Evolutionary conservation across 2,888 invertebrate species (phyloP).

Genomic region (Lasioglossum calceatum): DNA sequence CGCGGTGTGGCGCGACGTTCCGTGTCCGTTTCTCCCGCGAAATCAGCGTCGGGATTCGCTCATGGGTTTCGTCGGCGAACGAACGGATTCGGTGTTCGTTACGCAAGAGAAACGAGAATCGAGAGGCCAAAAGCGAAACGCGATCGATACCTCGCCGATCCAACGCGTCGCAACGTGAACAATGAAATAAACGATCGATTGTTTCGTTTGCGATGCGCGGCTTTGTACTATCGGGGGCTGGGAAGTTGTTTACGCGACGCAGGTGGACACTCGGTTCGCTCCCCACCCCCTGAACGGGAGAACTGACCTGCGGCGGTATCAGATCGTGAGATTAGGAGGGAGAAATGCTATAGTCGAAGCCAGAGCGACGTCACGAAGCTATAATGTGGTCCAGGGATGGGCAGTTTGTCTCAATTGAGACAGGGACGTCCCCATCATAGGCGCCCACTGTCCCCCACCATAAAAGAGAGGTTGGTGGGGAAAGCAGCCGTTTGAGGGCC

Average conservation of each 20-base stretch:
- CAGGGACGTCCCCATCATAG: no score
- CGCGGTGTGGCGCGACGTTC: neutral
- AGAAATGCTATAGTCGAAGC: neutral
- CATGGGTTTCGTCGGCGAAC: neutral
- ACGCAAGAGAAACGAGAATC: neutral
- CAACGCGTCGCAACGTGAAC: neutral
- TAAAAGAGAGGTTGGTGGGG: no score
- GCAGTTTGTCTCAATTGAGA: no score
- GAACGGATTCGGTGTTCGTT: neutral
- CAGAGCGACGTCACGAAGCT: neutral
- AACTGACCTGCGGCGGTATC: fast-evolving
- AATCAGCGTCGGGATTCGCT: neutral
- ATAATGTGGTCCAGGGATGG: neutral
- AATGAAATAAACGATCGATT: neutral
- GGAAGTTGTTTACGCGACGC: neutral
- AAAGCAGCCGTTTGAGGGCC: no score
- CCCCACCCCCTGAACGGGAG: neutral
- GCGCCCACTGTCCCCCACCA: no score
- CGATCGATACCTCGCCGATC: constrained; percentile 41
- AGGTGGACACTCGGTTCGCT: neutral
- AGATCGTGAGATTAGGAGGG: neutral
- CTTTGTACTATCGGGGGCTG: neutral
- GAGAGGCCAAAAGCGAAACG: neutral
- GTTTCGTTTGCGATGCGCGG: neutral
- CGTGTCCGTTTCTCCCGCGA: neutral